Base-by-base conservation (phyloP, 2,113 vertebrate species). In the Epinephelus moara region DNA sequence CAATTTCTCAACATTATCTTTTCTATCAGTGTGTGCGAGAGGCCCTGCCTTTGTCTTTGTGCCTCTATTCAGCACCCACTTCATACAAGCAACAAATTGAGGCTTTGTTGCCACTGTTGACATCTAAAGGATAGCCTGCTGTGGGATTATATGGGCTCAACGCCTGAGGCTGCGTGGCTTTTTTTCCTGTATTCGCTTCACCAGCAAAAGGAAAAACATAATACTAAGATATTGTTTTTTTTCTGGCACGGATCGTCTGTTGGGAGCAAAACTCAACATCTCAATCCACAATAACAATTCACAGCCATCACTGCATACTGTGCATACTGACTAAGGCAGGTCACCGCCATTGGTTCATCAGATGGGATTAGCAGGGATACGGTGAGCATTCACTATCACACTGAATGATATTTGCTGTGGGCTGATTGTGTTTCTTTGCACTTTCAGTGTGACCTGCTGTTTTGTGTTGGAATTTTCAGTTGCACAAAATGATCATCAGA, bases 61-160 rank as follows among this genome's bases (percentile, higher is more conserved):
- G n/a, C 17, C 23, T 70, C 63, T 40, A 21, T 62, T 79, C 50
- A 55, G 57, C 7, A 61, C 23, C 33, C 42, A 60, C 33, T 81
- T 89, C 68, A 74, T 49, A 52, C 53, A 45, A 73, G 79, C 73
- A 78, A 70, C 73, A 85, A 87, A 90, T 67, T 79, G 74, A 81
- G 52, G 80, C 75, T 90, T 85, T 89, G 81, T 78, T 78, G 47
- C 57, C 62, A 52, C 68, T 66, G 73, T 74, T 86, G 83, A 89
- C 88, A 88, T 88, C 78, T 85, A 62, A 86, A 81, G 57, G 70
- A 67, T 25, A 64, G 45, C 76, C 77, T 86, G 74, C 78, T 80
- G 69, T 81, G 74, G 73, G 76, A 81, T 88, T 86, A 89, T 83
- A 75, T 17, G 66, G 69, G 57, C 77, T 71, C 40, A 70, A n/a